These are phyloP conservation scores for Mechanitis messenoides DNA, from an alignment of 2,888 invertebrate genomes.

Conservation along the genomic window DNA sequence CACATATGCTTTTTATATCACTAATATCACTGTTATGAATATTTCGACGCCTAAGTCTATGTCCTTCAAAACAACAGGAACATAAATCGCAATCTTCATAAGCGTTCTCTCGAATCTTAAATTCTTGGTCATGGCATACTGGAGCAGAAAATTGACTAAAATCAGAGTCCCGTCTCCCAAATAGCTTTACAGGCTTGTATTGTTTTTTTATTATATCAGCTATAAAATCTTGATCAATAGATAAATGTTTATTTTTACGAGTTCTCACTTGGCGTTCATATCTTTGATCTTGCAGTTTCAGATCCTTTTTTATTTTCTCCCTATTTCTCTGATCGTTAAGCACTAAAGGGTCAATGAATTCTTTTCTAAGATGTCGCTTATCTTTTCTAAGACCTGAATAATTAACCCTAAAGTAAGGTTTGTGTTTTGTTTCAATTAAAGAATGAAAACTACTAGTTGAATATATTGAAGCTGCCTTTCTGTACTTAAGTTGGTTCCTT, in stretches of 20 bases:
- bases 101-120: conserved; percentile 39
- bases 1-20: conserved; percentile 56
- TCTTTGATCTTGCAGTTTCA: conserved; percentile 28
- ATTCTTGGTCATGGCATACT: conserved; percentile 60
- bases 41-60: conserved; percentile 29
- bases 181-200: conserved; percentile 57
- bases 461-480: conserved; percentile 34
- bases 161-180: conserved; percentile 50
- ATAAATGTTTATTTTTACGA: conserved; percentile 25
- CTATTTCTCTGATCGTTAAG: conserved; percentile 34
- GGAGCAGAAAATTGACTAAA: conserved; percentile 63
- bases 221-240: conserved; percentile 57
- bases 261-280: conserved; percentile 26
- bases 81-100: conserved; percentile 47
- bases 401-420: conserved; percentile 21
- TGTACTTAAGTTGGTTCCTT: conserved; percentile 21
- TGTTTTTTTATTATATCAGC: conserved; percentile 60
- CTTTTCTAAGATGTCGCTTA: conserved; percentile 32
- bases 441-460: conserved; percentile 49
- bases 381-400: conserved; percentile 30
- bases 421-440: conserved; percentile 35
- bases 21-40: conserved; percentile 36
- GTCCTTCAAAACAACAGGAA: conserved; percentile 48
- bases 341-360: conserved; percentile 24
- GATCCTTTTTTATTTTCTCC: conserved; percentile 32